phyloP scores from a whole-genome alignment of 92 coral and sea anemone species.

The Siderastrea siderea region DNA sequence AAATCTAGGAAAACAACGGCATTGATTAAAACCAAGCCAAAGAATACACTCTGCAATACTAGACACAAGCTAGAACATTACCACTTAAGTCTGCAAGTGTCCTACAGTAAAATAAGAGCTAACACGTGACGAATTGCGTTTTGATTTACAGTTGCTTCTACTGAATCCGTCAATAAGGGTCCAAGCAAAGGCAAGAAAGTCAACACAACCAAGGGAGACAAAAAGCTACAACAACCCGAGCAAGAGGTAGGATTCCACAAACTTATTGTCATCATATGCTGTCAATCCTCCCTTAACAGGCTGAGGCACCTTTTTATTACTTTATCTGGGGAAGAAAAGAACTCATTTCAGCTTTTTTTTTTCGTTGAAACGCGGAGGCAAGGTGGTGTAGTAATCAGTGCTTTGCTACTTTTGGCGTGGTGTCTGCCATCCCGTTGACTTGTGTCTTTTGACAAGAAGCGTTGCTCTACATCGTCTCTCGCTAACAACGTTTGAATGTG shows the following conservation, averaged over 20 bases:
- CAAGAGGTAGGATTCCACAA: conserved; percentile 72
- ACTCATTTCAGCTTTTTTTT: no score
- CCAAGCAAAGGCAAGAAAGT: conserved; percentile 91
- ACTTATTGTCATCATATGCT: background rate
- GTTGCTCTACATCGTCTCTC: background rate
- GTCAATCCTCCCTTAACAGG: background rate
- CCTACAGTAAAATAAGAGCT: no score
- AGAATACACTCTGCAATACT: no score
- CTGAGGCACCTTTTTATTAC: background rate
- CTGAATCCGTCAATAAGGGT: conserved; percentile 78
- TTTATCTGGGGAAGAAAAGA: no score
- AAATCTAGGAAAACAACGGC: no score
- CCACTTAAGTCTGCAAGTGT: no score
- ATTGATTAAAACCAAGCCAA: no score
- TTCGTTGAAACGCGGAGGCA: no score
- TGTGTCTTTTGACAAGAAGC: background rate
- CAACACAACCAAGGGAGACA: conserved; percentile 83
- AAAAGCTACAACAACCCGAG: conserved; percentile 86
- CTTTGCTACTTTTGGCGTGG: no score
- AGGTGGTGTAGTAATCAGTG: no score
- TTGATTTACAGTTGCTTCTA: conserved; percentile 75
- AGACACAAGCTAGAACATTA: no score
- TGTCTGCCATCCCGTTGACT: no score
- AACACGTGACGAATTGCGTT: background rate
- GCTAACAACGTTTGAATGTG: background rate